Base-by-base conservation (phyloP, 1,140 invertebrate species). In the Coptotermes formosanus region DNA sequence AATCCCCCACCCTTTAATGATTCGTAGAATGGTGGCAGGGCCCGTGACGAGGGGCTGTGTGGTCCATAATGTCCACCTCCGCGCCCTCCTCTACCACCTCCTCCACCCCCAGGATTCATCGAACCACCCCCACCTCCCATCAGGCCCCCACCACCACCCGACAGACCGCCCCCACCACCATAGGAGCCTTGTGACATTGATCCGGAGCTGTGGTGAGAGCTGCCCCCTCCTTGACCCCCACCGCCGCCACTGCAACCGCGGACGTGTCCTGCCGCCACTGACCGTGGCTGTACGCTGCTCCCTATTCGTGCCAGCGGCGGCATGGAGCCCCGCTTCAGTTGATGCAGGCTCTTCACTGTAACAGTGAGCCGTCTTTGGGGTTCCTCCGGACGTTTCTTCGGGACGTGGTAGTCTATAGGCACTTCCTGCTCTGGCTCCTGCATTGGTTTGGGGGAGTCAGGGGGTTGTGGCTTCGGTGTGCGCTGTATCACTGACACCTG, bases 351-450 rank as follows among this genome's bases (percentile, higher is more conserved):
- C 83, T 45, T 52, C 25, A 32, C 52, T 14, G 48, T 32, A 48
- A 52, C 30, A n/a, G 83, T 52, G 52, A 52, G 2, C 14, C 23
- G 45, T 52, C 83, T 12, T 16, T 16, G 52, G 90, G 87, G 30
- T 48, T 87, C 81, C 21, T 87, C 84, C 2, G 45, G 43, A 87
- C 94, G 92, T 86, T 95, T 94, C 90, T 96, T 97, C 30, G 96
- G 96, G 86, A 97, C 95, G 88, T 95, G 96, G 90, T 97, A 97
- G 89, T 97, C 96, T 85, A 97, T 97, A 0, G 96, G 96, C 88
- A 96, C 96, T 82, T 97, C 96, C 91, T 97, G 94, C 88, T 92
- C 92, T 0, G 93, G 93, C 87, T 92, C 45, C 44, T 85, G 85
- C 14, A 86, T 38, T 45, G 44, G 44, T 48, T 83, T 86, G 25